Evolutionary conservation across 1,140 invertebrate species (phyloP).

Genomic region (Pygmarrhopalites habei): DNA sequence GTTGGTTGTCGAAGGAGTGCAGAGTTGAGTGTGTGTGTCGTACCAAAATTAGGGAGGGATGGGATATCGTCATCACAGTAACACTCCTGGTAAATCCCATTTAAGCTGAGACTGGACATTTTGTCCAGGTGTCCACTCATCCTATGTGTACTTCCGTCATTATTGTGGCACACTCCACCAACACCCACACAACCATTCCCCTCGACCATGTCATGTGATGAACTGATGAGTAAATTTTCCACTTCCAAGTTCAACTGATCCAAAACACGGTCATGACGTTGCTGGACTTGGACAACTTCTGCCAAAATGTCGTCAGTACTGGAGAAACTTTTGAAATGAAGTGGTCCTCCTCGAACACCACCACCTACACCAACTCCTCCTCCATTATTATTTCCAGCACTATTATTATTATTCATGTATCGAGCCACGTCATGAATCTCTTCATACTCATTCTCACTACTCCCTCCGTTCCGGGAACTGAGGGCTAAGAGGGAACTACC

Average conservation of each 20-base stretch:
- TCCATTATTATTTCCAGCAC: background rate
- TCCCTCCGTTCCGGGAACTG: background rate
- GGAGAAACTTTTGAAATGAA: conserved; percentile 38
- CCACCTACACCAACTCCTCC: background rate
- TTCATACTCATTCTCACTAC: conserved; percentile 38
- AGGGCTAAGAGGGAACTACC: background rate
- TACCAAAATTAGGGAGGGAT: conserved; percentile 3
- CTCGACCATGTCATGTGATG: conserved; percentile 18
- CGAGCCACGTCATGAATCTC: conserved; percentile 37
- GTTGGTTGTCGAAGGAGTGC: background rate
- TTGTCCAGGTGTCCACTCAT: conserved; percentile 8
- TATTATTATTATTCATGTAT: conserved; percentile 29
- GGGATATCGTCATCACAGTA: conserved; percentile 15
- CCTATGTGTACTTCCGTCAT: background rate
- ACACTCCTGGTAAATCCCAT: conserved; percentile 10
- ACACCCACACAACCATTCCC: background rate
- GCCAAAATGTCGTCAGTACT: conserved; percentile 38
- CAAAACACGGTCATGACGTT: conserved; percentile 35
- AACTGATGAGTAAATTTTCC: conserved; percentile 36
- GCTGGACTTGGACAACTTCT: conserved; percentile 38
- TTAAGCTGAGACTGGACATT: conserved; percentile 13
- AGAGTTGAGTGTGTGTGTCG: background rate
- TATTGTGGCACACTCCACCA: background rate
- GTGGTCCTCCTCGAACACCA: conserved; percentile 5
- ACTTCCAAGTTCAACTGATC: conserved; percentile 39